Conservation (phyloP, 2,888 invertebrate species). For the Lycocerus yunnanus region DNA sequence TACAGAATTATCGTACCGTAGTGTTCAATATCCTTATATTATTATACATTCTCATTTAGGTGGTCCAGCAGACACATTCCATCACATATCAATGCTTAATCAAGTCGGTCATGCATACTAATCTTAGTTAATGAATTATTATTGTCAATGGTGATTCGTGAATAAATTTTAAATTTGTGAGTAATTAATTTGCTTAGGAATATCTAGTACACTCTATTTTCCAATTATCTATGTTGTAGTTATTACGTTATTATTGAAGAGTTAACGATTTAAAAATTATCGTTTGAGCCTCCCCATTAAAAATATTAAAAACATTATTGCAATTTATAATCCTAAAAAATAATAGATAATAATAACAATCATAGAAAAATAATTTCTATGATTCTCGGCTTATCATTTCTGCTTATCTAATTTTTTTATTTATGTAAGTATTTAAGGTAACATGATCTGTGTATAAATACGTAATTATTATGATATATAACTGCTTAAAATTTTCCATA, state of each 20-base stretch:
- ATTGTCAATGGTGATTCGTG: constrained; percentile 9
- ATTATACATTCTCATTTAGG: neutral
- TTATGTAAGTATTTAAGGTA: neutral
- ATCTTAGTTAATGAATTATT: constrained; percentile 12
- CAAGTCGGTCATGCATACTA: constrained; percentile 1
- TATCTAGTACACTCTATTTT: too few relatives aligned
- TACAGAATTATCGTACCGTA: neutral
- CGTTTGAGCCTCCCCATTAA: too few relatives aligned
- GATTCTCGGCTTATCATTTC: neutral
- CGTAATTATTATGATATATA: neutral
- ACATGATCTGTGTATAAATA: neutral
- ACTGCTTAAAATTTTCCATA: neutral
- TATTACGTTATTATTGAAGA: too few relatives aligned
- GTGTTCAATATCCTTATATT: neutral
- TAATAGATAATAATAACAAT: neutral
- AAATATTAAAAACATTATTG: too few relatives aligned
- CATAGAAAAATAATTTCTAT: neutral
- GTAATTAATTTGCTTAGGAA: neutral
- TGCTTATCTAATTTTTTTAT: neutral
- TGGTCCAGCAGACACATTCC: constrained; percentile 17
- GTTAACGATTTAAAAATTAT: too few relatives aligned
- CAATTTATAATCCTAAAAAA: too few relatives aligned
- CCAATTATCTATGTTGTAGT: too few relatives aligned
- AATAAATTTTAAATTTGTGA: constrained; percentile 7
- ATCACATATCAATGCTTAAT: constrained; percentile 5